A percentile compares a stretch with the other conserved stretches of the same genome.
These are phyloP conservation scores for Tenebrosternarchus preto DNA, from an alignment of 2,113 vertebrate genomes.

Conservation along the genomic window DNA sequence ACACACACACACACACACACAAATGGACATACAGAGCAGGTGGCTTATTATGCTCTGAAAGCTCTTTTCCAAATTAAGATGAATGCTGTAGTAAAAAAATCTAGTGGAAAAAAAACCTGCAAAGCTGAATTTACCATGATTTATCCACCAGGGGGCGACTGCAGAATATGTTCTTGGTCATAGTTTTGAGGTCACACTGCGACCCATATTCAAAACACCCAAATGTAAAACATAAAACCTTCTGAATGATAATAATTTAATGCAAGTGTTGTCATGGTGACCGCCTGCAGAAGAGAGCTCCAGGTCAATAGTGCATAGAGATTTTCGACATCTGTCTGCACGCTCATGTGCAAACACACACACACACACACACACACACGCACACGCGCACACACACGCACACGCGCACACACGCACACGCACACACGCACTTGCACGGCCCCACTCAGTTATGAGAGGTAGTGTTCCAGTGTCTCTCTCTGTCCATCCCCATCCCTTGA, in stretches of 20 bases:
- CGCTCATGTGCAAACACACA: slow-evolving; percentile 7
- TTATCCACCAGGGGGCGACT: slow-evolving; percentile 20
- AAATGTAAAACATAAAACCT: background rate
- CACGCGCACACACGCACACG: slow-evolving; percentile 24
- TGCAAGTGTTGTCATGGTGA: slow-evolving; percentile 3
- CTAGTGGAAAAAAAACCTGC: slow-evolving; percentile 11
- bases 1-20: slow-evolving; percentile 11
- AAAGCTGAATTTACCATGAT: background rate
- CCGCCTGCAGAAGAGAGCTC: slow-evolving; percentile 29
- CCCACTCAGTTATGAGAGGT: slow-evolving; percentile 52
- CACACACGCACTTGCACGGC: slow-evolving; percentile 27
- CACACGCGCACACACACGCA: slow-evolving; percentile 25
- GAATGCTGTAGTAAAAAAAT: slow-evolving; percentile 21
- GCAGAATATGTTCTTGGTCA: slow-evolving; percentile 13
- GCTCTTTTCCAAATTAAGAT: slow-evolving; percentile 16
- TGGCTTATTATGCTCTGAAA: slow-evolving; percentile 37
- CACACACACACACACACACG: slow-evolving; percentile 37
- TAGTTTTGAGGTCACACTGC: background rate
- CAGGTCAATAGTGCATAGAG: slow-evolving; percentile 54
- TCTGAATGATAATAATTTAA: slow-evolving; percentile 48
- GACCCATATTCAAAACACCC: slow-evolving; percentile 8
- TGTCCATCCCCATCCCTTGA: slow-evolving; percentile 20
- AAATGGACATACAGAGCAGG: slow-evolving; percentile 17
- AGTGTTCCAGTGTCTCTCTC: slow-evolving; percentile 46
- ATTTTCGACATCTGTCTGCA: slow-evolving; percentile 34